phyloP scores from a whole-genome alignment of 2,797 vertebrate genomes.

The Ptychobarbus kaznakovi region DNA sequence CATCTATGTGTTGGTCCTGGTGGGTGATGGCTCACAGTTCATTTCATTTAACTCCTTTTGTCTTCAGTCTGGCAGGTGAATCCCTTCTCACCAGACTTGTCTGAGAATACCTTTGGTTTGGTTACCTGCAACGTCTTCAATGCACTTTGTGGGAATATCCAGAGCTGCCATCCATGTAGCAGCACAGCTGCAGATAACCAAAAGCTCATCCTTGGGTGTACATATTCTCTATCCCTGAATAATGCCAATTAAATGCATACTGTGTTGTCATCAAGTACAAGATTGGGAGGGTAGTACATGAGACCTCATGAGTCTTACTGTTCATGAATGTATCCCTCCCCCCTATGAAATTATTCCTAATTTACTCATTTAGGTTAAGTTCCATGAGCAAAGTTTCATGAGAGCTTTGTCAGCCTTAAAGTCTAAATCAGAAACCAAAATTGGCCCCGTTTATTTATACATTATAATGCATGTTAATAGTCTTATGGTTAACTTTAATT shows the following conservation, averaged over 20 bases:
- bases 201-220: not conserved
- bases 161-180: not conserved
- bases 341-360: not conserved
- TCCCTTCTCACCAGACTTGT: slow-evolving; percentile 14
- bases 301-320: not conserved
- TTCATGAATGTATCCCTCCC: not conserved
- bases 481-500: not conserved
- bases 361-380: not conserved
- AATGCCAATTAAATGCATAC: not conserved
- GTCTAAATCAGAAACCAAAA: too few relatives aligned
- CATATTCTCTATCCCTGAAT: not conserved
- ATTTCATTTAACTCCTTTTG: slow-evolving; percentile 13
- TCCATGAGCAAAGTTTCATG: not conserved
- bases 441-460: not conserved
- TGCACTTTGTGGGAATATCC: slow-evolving; percentile 12
- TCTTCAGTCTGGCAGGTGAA: slow-evolving; percentile 25
- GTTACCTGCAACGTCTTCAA: not conserved
- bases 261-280: not conserved
- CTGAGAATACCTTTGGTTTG: slow-evolving; percentile 18
- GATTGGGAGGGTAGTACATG: not conserved
- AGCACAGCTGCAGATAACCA: not conserved
- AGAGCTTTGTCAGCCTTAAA: too few relatives aligned
- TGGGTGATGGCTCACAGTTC: slow-evolving; percentile 1
- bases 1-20: not conserved
- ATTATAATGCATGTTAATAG: not conserved